These are phyloP conservation scores for Thinocorus orbignyianus DNA, from an alignment of 2,113 vertebrate species.

Conservation along the genomic window DNA sequence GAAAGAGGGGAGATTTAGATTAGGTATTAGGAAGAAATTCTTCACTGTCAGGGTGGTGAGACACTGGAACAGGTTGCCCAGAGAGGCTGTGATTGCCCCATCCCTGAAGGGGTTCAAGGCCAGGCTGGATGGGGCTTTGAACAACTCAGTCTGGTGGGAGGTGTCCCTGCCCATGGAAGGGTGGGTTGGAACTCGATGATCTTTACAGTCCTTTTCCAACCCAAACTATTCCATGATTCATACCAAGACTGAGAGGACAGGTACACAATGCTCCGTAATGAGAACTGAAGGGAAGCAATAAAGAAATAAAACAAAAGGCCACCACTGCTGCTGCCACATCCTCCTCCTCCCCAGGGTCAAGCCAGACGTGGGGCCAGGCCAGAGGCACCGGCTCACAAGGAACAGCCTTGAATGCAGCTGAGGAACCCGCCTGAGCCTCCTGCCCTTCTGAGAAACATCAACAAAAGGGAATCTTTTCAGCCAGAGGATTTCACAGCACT, in stretches of 20 bases:
- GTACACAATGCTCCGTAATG: neutral
- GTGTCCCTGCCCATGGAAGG: neutral
- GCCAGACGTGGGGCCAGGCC: fast-evolving
- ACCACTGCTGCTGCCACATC: fast-evolving
- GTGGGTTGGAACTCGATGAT: neutral
- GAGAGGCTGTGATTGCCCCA: neutral
- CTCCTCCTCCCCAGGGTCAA: fast-evolving
- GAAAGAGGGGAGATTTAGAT: neutral
- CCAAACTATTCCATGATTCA: neutral
- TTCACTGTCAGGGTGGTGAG: neutral
- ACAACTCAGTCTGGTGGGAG: neutral
- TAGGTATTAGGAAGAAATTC: neutral
- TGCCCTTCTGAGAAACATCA: neutral
- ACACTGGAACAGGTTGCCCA: neutral
- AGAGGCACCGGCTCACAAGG: neutral
- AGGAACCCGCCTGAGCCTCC: neutral
- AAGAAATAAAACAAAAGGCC: neutral
- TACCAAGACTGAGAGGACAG: neutral
- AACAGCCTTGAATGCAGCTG: fast-evolving
- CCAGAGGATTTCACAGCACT: neutral
- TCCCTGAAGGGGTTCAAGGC: neutral
- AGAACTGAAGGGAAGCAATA: neutral
- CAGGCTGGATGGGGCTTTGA: neutral
- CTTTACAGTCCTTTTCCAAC: neutral
- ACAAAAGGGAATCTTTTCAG: neutral